A percentile compares a stretch with the other conserved stretches of the same genome.
Conservation (phyloP, 2,888 invertebrate genomes). For the Megalurothrips usitatus region DNA sequence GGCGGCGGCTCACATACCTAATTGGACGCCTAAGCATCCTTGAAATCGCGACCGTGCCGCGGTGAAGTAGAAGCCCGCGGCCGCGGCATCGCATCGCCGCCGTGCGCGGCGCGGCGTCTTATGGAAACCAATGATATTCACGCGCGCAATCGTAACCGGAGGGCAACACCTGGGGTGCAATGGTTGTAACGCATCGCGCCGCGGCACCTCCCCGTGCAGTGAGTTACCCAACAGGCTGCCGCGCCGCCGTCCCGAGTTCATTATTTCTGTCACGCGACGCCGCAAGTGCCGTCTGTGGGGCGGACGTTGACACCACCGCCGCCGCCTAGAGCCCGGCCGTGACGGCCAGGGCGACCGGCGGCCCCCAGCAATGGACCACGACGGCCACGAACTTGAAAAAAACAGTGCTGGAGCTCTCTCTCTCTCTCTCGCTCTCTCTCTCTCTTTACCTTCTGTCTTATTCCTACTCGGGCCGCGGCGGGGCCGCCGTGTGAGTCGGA, state of each 20-base stretch:
- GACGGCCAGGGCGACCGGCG: neutral
- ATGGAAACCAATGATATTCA: no score
- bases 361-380: neutral
- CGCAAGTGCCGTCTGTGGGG: neutral
- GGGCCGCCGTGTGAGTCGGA: neutral
- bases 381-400: conserved; percentile 11
- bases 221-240: neutral
- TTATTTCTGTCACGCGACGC: neutral
- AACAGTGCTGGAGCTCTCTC: neutral
- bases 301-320: neutral
- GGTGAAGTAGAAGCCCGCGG: no score
- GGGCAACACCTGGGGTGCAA: no score
- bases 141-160: no score
- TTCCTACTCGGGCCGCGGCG: no score
- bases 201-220: no score
- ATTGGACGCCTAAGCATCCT: neutral
- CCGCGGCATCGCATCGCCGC: no score
- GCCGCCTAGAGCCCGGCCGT: neutral
- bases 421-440: neutral
- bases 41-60: neutral
- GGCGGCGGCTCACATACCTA: neutral
- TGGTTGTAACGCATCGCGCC: no score
- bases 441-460: neutral
- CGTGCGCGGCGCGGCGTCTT: no score
- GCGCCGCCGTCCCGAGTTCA: neutral